Percentiles rank a stretch among this genome's conserved stretches.
phyloP scores from a whole-genome alignment of 2,797 vertebrate genomes.

The Tauraco hartlaubi region DNA sequence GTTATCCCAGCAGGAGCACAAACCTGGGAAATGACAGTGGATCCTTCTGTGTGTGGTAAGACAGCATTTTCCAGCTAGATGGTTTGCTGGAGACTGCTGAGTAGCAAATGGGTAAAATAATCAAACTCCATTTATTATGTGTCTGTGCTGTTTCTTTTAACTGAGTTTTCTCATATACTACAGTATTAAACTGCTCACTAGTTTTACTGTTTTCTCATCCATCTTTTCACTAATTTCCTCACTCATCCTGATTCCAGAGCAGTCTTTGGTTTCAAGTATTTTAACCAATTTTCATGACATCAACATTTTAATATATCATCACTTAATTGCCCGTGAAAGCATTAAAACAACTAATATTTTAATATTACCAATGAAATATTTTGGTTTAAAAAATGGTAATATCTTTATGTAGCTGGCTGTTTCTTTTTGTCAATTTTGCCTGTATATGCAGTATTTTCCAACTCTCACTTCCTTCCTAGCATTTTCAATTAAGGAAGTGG shows the following conservation, averaged over 20 bases:
- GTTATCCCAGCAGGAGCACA: background rate
- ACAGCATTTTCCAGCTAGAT: background rate
- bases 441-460: background rate
- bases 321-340: background rate
- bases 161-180: background rate
- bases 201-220: background rate
- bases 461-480: background rate
- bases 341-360: background rate
- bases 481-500: background rate
- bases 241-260: background rate
- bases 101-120: background rate
- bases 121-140: background rate
- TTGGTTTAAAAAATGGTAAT: background rate
- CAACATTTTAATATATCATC: background rate
- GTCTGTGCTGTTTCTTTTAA: background rate
- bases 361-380: background rate
- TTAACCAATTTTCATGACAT: background rate
- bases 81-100: background rate
- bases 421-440: background rate
- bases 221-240: background rate
- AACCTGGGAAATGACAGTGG: background rate
- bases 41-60: background rate
- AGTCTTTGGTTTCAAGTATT: background rate
- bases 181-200: background rate
- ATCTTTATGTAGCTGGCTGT: background rate